Evolutionary conservation across 2,113 vertebrate genomes (phyloP).

Genomic region (Chionis minor): DNA sequence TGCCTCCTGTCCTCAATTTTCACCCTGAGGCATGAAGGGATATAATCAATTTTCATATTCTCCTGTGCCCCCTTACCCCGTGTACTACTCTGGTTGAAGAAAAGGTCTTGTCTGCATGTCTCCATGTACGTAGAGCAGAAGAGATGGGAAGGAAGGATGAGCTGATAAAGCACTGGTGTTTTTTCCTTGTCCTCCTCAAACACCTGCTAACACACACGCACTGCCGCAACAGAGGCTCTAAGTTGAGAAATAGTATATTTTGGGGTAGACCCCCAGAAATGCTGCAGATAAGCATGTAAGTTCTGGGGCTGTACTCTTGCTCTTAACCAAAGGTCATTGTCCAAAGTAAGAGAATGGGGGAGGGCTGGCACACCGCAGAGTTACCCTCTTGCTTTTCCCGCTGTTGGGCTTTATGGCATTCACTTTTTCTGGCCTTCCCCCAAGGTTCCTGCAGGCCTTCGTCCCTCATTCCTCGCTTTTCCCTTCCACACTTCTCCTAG

Average conservation of each 20-base stretch:
- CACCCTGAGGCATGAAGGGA: background rate
- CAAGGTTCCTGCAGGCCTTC: background rate
- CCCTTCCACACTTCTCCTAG: background rate
- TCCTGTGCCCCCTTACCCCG: background rate
- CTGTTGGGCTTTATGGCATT: background rate
- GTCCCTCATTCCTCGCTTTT: background rate
- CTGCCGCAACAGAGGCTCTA: background rate
- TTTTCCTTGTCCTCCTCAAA: background rate
- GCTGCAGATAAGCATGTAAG: background rate
- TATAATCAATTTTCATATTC: background rate
- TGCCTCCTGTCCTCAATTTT: background rate
- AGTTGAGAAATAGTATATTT: background rate
- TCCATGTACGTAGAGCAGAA: background rate
- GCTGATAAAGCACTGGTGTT: background rate
- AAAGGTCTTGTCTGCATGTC: background rate
- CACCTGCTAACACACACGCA: fast-evolving
- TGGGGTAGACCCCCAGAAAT: background rate
- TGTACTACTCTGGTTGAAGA: background rate
- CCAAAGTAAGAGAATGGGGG: background rate
- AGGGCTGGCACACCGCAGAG: fast-evolving
- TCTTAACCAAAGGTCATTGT: background rate
- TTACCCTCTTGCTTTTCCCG: background rate
- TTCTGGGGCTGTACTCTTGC: background rate
- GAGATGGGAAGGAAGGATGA: background rate
- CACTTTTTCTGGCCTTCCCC: background rate